Evolutionary conservation across 1,140 invertebrate genomes (phyloP).

Genomic region (Vanessa atalanta): DNA sequence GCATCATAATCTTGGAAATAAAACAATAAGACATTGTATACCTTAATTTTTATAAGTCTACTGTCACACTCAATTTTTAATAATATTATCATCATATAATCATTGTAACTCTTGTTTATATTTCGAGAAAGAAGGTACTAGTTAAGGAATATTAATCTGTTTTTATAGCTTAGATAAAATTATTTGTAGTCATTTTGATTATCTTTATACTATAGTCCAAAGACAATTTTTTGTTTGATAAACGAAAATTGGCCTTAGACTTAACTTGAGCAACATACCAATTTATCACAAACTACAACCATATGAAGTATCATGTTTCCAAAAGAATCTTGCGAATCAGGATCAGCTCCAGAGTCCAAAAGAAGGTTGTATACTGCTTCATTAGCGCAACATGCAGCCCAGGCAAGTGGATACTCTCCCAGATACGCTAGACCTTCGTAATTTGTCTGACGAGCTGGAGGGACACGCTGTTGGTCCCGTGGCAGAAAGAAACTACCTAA

Average conservation of each 20-base stretch:
- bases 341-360: slow-evolving; percentile 94
- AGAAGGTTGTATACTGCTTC: slow-evolving; percentile 98
- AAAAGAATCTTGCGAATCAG: slow-evolving; percentile 94
- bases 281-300: slow-evolving; percentile 98
- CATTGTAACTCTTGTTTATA: too few relatives aligned
- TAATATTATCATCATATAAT: too few relatives aligned
- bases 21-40: neutral
- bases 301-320: slow-evolving; percentile 99
- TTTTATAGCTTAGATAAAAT: neutral
- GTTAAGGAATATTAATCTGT: too few relatives aligned
- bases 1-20: too few relatives aligned
- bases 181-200: too few relatives aligned
- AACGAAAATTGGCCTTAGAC: neutral
- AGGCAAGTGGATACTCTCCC: slow-evolving; percentile 97
- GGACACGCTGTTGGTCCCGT: slow-evolving; percentile 91
- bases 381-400: slow-evolving; percentile 98
- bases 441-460: slow-evolving; percentile 90
- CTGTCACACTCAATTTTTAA: too few relatives aligned
- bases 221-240: neutral
- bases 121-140: too few relatives aligned
- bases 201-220: too few relatives aligned
- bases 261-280: slow-evolving; percentile 81
- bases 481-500: slow-evolving; percentile 94
- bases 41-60: too few relatives aligned
- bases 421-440: slow-evolving; percentile 97